A percentile compares a stretch with the other conserved stretches of the same genome.
phyloP scores from a whole-genome alignment of 2,797 vertebrate genomes.

The Notolabrus celidotus region DNA sequence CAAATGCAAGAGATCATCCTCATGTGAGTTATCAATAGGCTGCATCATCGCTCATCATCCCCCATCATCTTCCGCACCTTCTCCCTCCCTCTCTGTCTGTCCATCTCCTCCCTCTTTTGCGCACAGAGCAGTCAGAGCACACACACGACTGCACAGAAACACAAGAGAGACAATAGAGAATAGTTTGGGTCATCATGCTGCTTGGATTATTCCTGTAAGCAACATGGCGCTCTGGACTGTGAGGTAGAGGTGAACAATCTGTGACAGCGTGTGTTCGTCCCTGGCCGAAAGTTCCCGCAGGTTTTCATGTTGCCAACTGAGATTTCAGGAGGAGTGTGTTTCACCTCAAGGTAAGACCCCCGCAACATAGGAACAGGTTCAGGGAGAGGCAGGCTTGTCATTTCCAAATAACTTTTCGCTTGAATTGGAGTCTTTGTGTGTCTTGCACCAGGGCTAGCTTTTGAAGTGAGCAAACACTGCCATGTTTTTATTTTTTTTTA shows the following conservation, averaged over 20 bases:
- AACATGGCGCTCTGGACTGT: conserved; percentile 64
- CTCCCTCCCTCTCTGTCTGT: conserved; percentile 70
- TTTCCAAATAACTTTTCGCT: background rate
- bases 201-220: conserved; percentile 68
- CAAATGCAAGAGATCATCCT: conserved; percentile 58
- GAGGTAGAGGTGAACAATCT: conserved; percentile 60
- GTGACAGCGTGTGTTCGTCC: conserved; percentile 49
- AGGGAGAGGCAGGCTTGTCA: conserved; percentile 11
- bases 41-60: conserved; percentile 74
- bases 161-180: conserved; percentile 75
- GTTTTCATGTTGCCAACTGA: conserved; percentile 88
- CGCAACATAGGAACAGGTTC: conserved; percentile 57
- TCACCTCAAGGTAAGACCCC: conserved; percentile 86
- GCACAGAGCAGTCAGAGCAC: conserved; percentile 76
- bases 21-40: conserved; percentile 72
- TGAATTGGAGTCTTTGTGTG: conserved; percentile 1
- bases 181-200: conserved; percentile 74
- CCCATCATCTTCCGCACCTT: conserved; percentile 76
- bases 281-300: conserved; percentile 62
- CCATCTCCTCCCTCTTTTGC: conserved; percentile 77
- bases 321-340: conserved; percentile 88
- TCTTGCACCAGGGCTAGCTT: background rate
- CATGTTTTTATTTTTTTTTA: conserved; percentile 1
- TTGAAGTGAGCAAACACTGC: background rate
- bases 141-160: conserved; percentile 66